These are phyloP conservation scores for Dryas iulia DNA, from an alignment of 1,140 invertebrate genomes.

Conservation along the genomic window DNA sequence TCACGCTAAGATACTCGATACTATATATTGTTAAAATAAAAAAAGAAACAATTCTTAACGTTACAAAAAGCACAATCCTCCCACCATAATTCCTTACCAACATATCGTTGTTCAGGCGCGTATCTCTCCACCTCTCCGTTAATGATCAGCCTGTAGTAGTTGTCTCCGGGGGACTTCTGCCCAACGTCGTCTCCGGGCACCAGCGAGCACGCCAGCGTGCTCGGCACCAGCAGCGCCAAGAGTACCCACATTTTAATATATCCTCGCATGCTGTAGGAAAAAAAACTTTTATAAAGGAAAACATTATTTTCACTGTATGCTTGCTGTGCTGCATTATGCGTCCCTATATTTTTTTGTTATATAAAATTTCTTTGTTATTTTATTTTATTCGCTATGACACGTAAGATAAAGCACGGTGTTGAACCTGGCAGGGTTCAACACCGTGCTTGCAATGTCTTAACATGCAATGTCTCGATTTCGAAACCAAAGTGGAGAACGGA, in stretches of 20 bases:
- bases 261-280: slow-evolving; percentile 6
- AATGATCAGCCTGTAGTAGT: slow-evolving; percentile 89
- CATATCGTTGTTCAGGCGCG: slow-evolving; percentile 88
- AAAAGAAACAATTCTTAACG: too few relatives aligned
- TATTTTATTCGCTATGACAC: too few relatives aligned
- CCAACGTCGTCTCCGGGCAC: slow-evolving; percentile 53
- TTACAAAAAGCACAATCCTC: not conserved
- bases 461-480: too few relatives aligned
- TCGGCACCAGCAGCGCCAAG: slow-evolving; percentile 31
- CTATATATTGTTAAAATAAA: not conserved
- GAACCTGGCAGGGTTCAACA: too few relatives aligned
- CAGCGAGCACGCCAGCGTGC: slow-evolving; percentile 46
- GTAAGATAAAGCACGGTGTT: too few relatives aligned
- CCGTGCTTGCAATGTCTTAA: too few relatives aligned
- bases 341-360: too few relatives aligned
- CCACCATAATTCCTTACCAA: slow-evolving; percentile 78
- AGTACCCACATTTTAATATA: slow-evolving; percentile 30
- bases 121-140: slow-evolving; percentile 89
- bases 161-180: slow-evolving; percentile 86
- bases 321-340: too few relatives aligned
- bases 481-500: too few relatives aligned
- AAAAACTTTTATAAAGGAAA: not conserved
- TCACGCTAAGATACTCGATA: too few relatives aligned
- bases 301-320: too few relatives aligned
- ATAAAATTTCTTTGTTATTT: too few relatives aligned